These are phyloP conservation scores for Noctua janthina DNA, from an alignment of 2,888 invertebrate species.

Conservation along the genomic window DNA sequence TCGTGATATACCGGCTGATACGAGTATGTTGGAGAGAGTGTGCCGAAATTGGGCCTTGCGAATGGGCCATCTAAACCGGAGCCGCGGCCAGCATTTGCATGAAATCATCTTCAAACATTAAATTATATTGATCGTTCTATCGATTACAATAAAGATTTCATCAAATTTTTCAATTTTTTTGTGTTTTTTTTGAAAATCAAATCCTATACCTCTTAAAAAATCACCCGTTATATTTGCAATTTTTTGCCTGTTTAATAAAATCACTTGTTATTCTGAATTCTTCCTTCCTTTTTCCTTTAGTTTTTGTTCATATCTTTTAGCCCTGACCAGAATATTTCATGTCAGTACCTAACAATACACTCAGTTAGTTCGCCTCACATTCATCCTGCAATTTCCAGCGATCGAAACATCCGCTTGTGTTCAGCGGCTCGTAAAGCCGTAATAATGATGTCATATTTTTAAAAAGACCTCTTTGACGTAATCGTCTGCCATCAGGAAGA, in stretches of 20 bases:
- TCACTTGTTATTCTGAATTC: neutral
- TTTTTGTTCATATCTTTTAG: neutral
- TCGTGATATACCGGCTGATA: too few species aligned
- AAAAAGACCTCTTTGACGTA: neutral
- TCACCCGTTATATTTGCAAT: too few species aligned
- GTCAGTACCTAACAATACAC: neutral
- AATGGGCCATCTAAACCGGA: too few species aligned
- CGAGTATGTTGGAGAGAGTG: too few species aligned
- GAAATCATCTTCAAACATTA: too few species aligned
- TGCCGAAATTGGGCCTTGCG: too few species aligned
- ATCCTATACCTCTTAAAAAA: too few species aligned
- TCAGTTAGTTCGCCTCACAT: neutral
- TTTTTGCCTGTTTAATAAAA: neutral
- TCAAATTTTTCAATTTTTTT: too few species aligned
- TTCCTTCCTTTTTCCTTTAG: neutral
- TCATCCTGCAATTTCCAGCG: slow-evolving; percentile 10
- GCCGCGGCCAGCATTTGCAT: too few species aligned
- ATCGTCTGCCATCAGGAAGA: neutral
- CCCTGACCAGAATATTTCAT: neutral
- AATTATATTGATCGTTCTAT: too few species aligned
- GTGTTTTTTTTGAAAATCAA: too few species aligned
- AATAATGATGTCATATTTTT: neutral
- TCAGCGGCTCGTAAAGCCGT: neutral
- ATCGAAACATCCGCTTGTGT: slow-evolving; percentile 6
- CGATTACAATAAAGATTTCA: too few species aligned